A percentile compares a stretch with the other conserved stretches of the same genome.
phyloP scores from a whole-genome alignment of 2,113 vertebrate genomes.

The Elachura formosa region DNA sequence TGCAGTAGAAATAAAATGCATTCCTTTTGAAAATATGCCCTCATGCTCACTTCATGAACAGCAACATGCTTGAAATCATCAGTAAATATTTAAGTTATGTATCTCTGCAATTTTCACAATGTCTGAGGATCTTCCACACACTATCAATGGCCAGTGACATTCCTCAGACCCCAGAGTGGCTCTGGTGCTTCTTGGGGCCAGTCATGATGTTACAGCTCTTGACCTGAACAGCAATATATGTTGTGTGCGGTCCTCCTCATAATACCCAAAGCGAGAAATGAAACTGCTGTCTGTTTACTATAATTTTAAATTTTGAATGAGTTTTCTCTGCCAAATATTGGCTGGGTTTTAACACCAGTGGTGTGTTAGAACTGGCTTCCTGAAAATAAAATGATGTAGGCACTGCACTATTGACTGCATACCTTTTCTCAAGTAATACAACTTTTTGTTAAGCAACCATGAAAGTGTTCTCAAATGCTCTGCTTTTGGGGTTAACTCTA shows the following conservation, averaged over 20 bases:
- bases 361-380: background rate
- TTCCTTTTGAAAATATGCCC: background rate
- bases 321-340: background rate
- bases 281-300: background rate
- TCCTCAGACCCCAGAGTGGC: rapidly evolving
- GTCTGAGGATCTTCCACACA: background rate
- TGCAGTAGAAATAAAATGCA: background rate
- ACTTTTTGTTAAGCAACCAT: background rate
- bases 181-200: background rate
- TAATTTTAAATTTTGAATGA: background rate
- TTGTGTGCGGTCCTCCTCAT: rapidly evolving
- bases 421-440: background rate
- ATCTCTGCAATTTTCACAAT: background rate
- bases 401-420: rapidly evolving
- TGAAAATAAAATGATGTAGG: background rate
- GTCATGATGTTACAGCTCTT: background rate
- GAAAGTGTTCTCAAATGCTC: background rate
- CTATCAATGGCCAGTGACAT: background rate
- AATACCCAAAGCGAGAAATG: background rate
- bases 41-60: background rate
- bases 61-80: background rate
- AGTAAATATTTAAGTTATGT: background rate
- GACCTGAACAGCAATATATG: background rate
- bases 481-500: background rate
- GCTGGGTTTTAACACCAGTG: background rate